Base-by-base conservation (phyloP, 2,113 vertebrate genomes). In the Hymenochirus boettgeri region DNA sequence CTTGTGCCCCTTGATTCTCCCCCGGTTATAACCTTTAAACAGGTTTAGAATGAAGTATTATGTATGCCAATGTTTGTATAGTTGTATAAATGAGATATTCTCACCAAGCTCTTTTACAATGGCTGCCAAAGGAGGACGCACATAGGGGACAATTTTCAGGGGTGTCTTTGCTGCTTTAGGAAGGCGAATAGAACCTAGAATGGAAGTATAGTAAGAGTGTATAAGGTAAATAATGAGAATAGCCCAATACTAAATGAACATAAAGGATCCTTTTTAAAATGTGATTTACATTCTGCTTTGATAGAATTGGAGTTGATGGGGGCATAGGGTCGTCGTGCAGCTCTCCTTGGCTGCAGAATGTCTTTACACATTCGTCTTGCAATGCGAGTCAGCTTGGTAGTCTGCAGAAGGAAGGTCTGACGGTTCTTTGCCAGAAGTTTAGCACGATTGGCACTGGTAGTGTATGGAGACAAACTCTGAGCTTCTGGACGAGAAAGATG, bases 251-350 rank as follows among this genome's bases (percentile, higher is more conserved):
- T n/a, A n/a, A n/a, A n/a, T n/a, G n/a, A n/a, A n/a, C n/a, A 35
- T 10, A 31, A 27, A 46, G 45, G 3, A 59, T 2, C 18, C 23
- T 31, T 47, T 47, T 8, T 1, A 8, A 9, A 3, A 33, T 7
- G 31, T 9, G 29, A 11, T 92, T 62, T 75, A 96, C 94, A 97
- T 85, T 97, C 93, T 0, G 94, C 93, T 75, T 96, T 96, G 76
- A 97, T 93, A 2, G 94, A 92, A 4, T 95, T 95, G 75, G 93
- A 87, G 5, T 97, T 97, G 78, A 97, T 93, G n/a, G 94, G 93
- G 3, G 93, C 92, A 0, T 97, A 97, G 15, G 94, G 94, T 2
- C 93, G 82, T 0, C 93, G 88, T 1, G 94, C 94, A 0, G 94
- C 94, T 0, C 94, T 85, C 2, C 89, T 89, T 0, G 94, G 92